Percentiles rank a stretch among this genome's conserved stretches.
Conservation (phyloP, 2,797 vertebrate species). For the Corythornis leucogaster region DNA sequence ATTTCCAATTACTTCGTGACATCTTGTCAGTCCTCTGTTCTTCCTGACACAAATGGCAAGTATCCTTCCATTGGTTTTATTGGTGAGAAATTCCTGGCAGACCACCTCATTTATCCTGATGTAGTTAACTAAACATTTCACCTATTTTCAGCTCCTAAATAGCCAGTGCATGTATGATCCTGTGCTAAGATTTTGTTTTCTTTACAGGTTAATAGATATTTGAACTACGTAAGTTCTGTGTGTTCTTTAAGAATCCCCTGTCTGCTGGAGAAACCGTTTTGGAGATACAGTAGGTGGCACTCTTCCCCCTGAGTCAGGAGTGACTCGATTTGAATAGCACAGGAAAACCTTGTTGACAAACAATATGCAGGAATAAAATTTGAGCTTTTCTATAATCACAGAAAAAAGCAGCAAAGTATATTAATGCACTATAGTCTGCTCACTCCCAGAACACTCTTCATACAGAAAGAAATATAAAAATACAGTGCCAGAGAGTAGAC, state of each 20-base stretch:
- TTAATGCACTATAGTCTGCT: not conserved
- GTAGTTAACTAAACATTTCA: not conserved
- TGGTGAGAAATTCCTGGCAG: not conserved
- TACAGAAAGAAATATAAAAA: not conserved
- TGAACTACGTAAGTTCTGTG: not conserved
- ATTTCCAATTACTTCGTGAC: not conserved
- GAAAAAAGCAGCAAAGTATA: not conserved
- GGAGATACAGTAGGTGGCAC: not conserved
- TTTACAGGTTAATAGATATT: not conserved
- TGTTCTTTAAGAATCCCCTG: not conserved
- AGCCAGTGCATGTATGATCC: rapidly evolving
- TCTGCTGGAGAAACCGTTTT: not conserved
- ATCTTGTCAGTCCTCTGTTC: not conserved
- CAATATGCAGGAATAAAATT: not conserved
- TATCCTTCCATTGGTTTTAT: not conserved
- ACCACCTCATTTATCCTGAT: not conserved
- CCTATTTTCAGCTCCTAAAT: not conserved
- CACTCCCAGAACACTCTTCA: not conserved
- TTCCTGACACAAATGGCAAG: not conserved
- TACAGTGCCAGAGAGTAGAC: not conserved
- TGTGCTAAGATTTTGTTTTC: not conserved
- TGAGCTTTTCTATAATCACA: not conserved
- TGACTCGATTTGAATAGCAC: not conserved
- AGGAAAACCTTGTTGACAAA: not conserved
- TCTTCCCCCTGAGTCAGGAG: not conserved